These are phyloP conservation scores for Cotesia congregata DNA, from an alignment of 2,888 invertebrate species.

Conservation along the genomic window DNA sequence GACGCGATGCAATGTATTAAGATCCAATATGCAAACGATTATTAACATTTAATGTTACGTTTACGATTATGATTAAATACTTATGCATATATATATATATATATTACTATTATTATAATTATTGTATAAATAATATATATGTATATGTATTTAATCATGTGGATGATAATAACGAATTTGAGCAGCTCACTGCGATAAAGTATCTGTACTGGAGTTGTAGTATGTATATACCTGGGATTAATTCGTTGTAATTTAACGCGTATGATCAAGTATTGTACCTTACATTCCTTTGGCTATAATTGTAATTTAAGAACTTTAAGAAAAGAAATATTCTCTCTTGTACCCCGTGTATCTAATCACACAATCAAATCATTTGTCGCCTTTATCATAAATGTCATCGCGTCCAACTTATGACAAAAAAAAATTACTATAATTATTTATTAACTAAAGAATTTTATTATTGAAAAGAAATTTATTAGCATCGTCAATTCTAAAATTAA, in stretches of 20 bases:
- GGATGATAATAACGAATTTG: conserved; percentile 41
- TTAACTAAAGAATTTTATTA: conserved; percentile 6
- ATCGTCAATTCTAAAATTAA: neutral
- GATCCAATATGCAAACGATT: conserved; percentile 27
- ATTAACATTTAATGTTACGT: conserved; percentile 20
- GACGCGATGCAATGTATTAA: conserved; percentile 31
- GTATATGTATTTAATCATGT: conserved; percentile 10
- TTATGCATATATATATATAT: conserved; percentile 10
- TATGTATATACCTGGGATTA: conserved; percentile 44
- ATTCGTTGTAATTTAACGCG: conserved; percentile 62
- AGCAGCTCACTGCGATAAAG: conserved; percentile 68
- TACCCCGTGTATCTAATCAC: conserved; percentile 30
- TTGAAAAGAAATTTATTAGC: neutral
- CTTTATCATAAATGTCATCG: conserved; percentile 26
- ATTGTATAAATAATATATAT: conserved; percentile 1
- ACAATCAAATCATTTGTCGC: conserved; percentile 34
- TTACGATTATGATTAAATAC: conserved; percentile 20
- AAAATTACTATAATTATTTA: neutral
- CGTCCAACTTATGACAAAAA: conserved; percentile 25
- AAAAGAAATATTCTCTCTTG: conserved; percentile 30
- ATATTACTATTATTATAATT: neutral
- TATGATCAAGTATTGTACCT: conserved; percentile 70
- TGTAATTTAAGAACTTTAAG: conserved; percentile 45
- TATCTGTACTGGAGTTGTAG: conserved; percentile 39
- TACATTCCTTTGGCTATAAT: conserved; percentile 71